phyloP scores from a whole-genome alignment of 1,140 invertebrate species.

The Muscidifurax raptorellus region DNA sequence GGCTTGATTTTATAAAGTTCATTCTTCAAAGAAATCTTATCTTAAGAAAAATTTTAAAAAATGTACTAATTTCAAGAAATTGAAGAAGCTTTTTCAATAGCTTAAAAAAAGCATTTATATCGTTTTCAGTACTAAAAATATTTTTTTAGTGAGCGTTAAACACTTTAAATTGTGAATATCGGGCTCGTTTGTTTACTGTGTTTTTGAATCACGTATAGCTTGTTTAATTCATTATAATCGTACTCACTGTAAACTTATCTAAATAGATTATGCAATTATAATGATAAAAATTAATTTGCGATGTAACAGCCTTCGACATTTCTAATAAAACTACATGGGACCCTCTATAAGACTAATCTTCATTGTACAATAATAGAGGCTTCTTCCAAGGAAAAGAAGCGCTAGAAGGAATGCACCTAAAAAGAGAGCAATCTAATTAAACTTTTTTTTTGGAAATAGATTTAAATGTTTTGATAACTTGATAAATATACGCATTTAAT shows the following conservation, averaged over 20 bases:
- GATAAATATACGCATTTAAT: not conserved
- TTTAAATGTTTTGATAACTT: too few species aligned
- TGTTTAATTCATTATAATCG: constrained; percentile 44
- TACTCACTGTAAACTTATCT: constrained; percentile 49
- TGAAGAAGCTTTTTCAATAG: constrained; percentile 16
- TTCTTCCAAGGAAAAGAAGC: constrained; percentile 83
- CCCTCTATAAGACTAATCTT: constrained; percentile 92
- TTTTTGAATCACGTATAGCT: constrained; percentile 30
- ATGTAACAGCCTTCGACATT: constrained; percentile 49
- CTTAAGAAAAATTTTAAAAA: not conserved
- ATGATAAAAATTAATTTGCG: constrained; percentile 49
- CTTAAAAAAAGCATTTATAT: constrained; percentile 38
- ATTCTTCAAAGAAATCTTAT: constrained; percentile 19
- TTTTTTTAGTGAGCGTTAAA: constrained; percentile 11
- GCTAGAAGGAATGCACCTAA: constrained; percentile 84
- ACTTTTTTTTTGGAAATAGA: not conserved
- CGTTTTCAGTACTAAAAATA: constrained; percentile 34
- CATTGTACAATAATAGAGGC: constrained; percentile 92
- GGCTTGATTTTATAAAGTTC: not conserved
- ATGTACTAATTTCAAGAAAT: not conserved
- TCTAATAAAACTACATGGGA: constrained; percentile 79
- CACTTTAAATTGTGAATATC: constrained; percentile 14
- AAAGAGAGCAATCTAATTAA: constrained; percentile 52
- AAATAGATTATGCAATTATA: constrained; percentile 48
- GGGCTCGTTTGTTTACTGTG: constrained; percentile 12